These are phyloP conservation scores for Spinibarbus caldwelli DNA, from an alignment of 2,797 vertebrate genomes.

Conservation along the genomic window DNA sequence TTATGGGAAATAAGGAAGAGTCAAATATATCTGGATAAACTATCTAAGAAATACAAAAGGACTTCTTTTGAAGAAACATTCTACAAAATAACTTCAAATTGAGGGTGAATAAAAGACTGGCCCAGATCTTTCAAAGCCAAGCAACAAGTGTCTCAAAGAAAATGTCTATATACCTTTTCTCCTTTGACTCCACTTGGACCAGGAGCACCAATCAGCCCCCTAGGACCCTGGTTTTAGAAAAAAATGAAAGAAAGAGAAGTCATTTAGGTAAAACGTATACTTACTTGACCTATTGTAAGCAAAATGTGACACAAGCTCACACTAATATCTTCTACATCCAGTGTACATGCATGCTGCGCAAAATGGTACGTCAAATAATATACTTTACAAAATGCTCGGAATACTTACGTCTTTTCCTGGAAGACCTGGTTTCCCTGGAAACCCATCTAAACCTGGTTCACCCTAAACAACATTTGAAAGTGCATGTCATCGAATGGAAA, in stretches of 20 bases:
- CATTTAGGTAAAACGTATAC: neutral
- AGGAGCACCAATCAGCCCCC: conserved; percentile 80
- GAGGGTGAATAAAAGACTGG: neutral
- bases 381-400: neutral
- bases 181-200: conserved; percentile 84
- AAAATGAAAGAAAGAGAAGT: conserved; percentile 13
- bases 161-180: conserved; percentile 80
- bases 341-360: neutral
- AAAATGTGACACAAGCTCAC: neutral
- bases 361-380: conserved; percentile 2
- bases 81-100: neutral
- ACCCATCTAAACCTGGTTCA: conserved; percentile 84
- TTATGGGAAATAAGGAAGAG: neutral
- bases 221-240: conserved; percentile 75
- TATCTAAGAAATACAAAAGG: neutral
- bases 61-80: neutral
- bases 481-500: neutral
- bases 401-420: conserved; percentile 86
- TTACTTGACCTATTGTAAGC: neutral
- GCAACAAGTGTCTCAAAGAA: neutral
- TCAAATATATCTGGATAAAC: conserved; percentile 42
- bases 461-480: conserved; percentile 77
- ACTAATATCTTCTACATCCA: neutral
- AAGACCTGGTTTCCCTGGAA: conserved; percentile 86
- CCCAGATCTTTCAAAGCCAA: neutral